Evolutionary conservation across 1,140 invertebrate genomes (phyloP).

Genomic region (Drosophila sucinea): DNA sequence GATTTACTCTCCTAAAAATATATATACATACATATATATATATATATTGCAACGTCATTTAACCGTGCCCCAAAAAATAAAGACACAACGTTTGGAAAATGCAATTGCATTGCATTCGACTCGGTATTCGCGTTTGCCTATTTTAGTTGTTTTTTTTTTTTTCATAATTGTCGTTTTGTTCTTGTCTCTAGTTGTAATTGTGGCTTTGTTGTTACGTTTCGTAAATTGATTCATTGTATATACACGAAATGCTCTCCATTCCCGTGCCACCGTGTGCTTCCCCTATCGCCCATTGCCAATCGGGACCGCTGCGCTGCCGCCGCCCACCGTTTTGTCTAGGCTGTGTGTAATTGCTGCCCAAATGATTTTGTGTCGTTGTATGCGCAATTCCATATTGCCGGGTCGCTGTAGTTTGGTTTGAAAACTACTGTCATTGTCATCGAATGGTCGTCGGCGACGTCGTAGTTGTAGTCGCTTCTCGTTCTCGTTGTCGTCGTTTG

Average conservation of each 20-base stretch:
- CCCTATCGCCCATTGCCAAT: background rate
- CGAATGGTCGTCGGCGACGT: conserved; percentile 8
- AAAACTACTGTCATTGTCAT: conserved; percentile 44
- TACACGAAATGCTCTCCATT: conserved; percentile 37
- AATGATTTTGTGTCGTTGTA: conserved; percentile 77
- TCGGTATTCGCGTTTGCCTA: conserved; percentile 47
- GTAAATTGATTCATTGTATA: conserved; percentile 80
- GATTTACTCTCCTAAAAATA: background rate
- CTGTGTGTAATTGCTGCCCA: conserved; percentile 72
- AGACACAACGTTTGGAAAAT: conserved; percentile 43
- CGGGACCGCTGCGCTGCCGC: background rate
- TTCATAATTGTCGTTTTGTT: conserved; percentile 68
- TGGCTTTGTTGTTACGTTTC: conserved; percentile 79
- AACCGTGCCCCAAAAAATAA: conserved; percentile 1
- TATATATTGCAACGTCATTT: conserved; percentile 2
- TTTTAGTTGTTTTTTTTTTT: conserved; percentile 24
- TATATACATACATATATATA: too few relatives aligned
- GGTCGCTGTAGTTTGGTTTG: conserved; percentile 35
- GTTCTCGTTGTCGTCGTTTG: conserved; percentile 40
- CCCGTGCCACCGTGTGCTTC: conserved; percentile 1
- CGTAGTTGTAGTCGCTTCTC: conserved; percentile 37
- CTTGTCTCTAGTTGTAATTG: conserved; percentile 69
- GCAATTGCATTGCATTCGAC: conserved; percentile 58
- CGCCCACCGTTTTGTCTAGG: conserved; percentile 31
- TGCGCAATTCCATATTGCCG: conserved; percentile 75